Evolutionary conservation across 2,888 invertebrate genomes (phyloP).

Genomic region (Xylota segnis): DNA sequence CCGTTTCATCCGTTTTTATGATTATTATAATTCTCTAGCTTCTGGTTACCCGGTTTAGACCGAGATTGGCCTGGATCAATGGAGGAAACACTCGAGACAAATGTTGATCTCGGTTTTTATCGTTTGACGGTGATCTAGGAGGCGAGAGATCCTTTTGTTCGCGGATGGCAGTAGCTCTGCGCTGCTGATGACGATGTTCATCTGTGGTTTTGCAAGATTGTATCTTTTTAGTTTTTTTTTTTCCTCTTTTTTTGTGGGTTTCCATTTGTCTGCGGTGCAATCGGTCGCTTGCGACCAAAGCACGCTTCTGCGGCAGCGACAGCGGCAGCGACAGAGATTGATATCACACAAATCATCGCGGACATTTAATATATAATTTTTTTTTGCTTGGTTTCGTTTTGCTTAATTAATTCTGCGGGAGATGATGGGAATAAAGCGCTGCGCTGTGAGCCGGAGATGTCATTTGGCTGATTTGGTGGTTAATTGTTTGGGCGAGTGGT

Average conservation of each 20-base stretch:
- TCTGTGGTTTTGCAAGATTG: conserved; percentile 75
- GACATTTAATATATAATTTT: conserved; percentile 71
- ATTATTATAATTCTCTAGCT: conserved; percentile 74
- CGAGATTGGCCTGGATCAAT: conserved; percentile 72
- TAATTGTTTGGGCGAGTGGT: conserved; percentile 60
- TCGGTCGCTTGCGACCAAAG: conserved; percentile 57
- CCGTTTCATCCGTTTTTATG: conserved; percentile 68
- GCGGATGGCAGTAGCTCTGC: conserved; percentile 59
- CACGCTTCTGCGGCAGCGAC: conserved; percentile 62
- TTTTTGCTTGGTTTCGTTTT: conserved; percentile 41
- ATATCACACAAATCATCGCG: conserved; percentile 74
- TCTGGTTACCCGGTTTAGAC: conserved; percentile 53
- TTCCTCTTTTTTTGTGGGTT: conserved; percentile 54
- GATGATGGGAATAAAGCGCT: conserved; percentile 25
- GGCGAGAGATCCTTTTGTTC: conserved; percentile 67
- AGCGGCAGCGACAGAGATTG: conserved; percentile 71
- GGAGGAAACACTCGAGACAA: conserved; percentile 67
- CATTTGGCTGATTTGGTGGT: conserved; percentile 68
- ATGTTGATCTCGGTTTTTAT: conserved; percentile 73
- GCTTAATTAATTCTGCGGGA: conserved; percentile 75
- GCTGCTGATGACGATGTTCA: conserved; percentile 64
- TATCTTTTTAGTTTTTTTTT: conserved; percentile 28
- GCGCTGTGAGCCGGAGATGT: conserved; percentile 40
- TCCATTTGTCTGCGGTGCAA: conserved; percentile 65
- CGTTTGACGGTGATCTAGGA: conserved; percentile 72